Percentiles rank a stretch among this genome's conserved stretches.
These are phyloP conservation scores for Sciurus niger DNA, from an alignment of 2,113 vertebrate species.

Conservation along the genomic window DNA sequence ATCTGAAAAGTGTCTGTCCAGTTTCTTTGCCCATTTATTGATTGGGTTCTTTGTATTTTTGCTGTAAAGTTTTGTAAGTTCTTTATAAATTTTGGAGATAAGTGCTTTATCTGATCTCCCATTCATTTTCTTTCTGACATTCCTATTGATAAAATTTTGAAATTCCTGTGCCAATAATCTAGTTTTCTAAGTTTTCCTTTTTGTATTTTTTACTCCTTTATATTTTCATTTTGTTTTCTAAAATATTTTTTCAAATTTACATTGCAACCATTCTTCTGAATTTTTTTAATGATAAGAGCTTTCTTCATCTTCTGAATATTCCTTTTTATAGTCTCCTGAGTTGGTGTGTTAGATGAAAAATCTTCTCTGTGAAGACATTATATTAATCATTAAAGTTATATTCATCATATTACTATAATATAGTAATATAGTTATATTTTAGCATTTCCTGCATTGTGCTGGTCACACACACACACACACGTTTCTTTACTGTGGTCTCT, in stretches of 20 bases:
- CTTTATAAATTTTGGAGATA: no score
- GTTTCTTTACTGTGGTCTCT: neutral
- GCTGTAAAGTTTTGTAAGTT: no score
- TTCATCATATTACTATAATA: neutral
- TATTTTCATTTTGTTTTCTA: neutral
- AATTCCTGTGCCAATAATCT: neutral
- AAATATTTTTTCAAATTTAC: no score
- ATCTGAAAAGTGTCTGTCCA: no score
- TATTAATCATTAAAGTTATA: neutral
- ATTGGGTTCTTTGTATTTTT: no score
- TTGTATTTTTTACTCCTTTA: neutral
- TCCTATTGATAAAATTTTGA: neutral
- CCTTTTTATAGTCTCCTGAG: neutral
- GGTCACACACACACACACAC: no score
- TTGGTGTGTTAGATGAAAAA: neutral
- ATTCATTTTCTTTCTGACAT: neutral
- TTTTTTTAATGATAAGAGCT: slow-evolving; percentile 1
- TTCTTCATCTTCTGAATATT: neutral
- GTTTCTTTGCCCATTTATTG: no score
- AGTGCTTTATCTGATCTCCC: neutral
- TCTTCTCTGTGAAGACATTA: neutral
- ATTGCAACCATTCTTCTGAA: neutral
- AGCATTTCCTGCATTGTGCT: neutral
- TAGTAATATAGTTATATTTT: neutral
- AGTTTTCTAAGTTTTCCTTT: neutral